Evolutionary conservation across 2,888 invertebrate species (phyloP), one percentile per base, ranked within the genome.

Genomic region (Drosophila kanekoi): DNA sequence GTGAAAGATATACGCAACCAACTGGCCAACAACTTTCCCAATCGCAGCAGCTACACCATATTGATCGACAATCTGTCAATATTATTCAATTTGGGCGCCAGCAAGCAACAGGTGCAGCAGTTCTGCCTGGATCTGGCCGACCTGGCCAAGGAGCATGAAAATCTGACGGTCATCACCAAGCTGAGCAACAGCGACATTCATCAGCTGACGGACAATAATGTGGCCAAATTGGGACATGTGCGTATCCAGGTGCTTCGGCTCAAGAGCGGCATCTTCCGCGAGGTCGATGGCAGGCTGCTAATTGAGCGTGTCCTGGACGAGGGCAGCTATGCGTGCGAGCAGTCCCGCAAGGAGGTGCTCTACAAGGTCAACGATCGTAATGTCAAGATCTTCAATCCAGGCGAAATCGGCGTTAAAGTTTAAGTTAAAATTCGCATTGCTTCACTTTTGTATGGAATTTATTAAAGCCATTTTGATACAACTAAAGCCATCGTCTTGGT

Each of bases 361-460:
- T 96, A 95, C 87, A 96, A 96, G 93, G 93, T 96, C 64, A 94
- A 94, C 91, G 96, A 96, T 91, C 94, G 95, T 88, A 96, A 96
- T 84, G 94, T 96, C 3, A 96, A 95, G 90, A 93, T 96, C 44
- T 95, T 96, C 90, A 94, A 94, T 75, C 96, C 96, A 2, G 96
- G 96, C 41, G 94, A 92, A 77, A 81, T 92, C 68, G 92, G 92
- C 28, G 89, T 92, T 28, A 92, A 91, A 58, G 79, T 91, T 61
- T 92, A 86, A 65, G 18, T 16, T 33, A 14, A 44, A 53, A 44
- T 33, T 8, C 13, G n/a, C 41, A 44, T n/a, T 45, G 52, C 10
- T 40, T 32, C 57, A 52, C 40, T 54, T 84, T 66, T 81, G 41
- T 68, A 83, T 63, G 67, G 60, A 81, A 67, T 72, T 86, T 67